Percentiles rank a stretch among this genome's conserved stretches.
Conservation (phyloP, 37 sponge, comb jelly and placozoan genomes). For the Oscarella lobularis region DNA sequence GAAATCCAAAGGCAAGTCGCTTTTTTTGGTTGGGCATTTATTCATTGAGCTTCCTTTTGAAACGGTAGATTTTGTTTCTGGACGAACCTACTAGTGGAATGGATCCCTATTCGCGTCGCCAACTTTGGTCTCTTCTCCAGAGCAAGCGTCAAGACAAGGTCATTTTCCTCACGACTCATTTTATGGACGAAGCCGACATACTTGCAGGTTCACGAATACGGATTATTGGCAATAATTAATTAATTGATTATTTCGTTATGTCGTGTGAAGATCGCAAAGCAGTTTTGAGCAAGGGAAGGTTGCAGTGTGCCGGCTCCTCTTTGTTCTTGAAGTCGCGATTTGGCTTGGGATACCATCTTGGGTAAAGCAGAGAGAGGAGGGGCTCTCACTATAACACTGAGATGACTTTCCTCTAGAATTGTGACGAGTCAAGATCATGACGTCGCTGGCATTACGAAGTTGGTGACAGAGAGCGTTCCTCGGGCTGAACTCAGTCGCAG, state of each 20-base stretch:
- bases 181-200: slow-evolving; percentile 32
- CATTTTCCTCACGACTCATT: slow-evolving; percentile 20
- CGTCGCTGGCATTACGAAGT: neutral
- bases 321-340: neutral
- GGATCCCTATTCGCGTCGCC: slow-evolving; percentile 18
- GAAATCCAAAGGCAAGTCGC: slow-evolving; percentile 9
- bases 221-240: too few species aligned
- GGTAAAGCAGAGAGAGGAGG: too few species aligned
- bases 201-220: too few species aligned
- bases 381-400: too few species aligned
- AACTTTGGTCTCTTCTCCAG: slow-evolving; percentile 13
- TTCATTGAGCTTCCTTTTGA: neutral
- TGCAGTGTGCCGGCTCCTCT: slow-evolving; percentile 4
- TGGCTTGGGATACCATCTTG: slow-evolving; percentile 2
- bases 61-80: slow-evolving; percentile 8
- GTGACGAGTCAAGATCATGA: neutral
- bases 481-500: neutral
- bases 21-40: neutral
- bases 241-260: too few species aligned
- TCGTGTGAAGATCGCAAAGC: slow-evolving; percentile 9
- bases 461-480: neutral
- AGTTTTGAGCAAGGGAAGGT: neutral
- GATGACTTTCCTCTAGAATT: too few species aligned
- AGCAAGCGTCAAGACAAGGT: neutral
- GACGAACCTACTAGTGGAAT: slow-evolving; percentile 27